Conservation (phyloP, 2,888 invertebrate species). For the Campopleginae sp. region DNA sequence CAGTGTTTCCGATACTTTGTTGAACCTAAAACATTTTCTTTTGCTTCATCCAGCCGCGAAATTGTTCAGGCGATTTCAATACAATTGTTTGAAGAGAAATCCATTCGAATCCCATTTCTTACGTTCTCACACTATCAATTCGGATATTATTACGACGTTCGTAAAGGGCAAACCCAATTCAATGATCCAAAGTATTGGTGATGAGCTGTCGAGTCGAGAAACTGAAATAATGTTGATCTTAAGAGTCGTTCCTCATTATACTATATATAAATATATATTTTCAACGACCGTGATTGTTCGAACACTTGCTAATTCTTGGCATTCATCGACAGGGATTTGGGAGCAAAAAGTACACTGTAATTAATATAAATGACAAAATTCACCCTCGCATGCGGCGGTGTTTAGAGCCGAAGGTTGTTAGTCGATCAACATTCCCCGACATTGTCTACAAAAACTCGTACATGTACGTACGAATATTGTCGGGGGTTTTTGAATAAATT, state of each 20-base stretch:
- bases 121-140: not conserved
- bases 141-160: not conserved
- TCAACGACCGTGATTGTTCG: constrained; percentile 11
- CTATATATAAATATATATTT: constrained; percentile 21
- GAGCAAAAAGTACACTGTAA: not conserved
- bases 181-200: constrained; percentile 10
- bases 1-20: constrained; percentile 9
- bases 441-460: constrained; percentile 20
- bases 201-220: constrained; percentile 7
- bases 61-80: not conserved
- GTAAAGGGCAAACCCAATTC: not conserved
- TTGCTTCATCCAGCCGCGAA: not conserved
- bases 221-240: constrained; percentile 1
- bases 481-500: constrained; percentile 7
- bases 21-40: not conserved
- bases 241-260: constrained; percentile 25
- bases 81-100: not conserved
- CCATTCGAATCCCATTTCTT: not conserved
- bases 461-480: constrained; percentile 15
- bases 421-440: constrained; percentile 7
- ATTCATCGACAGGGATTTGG: constrained; percentile 13
- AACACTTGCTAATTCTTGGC: constrained; percentile 21
- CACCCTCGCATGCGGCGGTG: not conserved
- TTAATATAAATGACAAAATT: not conserved
- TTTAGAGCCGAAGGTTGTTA: constrained; percentile 21